Evolutionary conservation across 2,888 invertebrate genomes (phyloP).

Genomic region (Rhynchonema sp.): DNA sequence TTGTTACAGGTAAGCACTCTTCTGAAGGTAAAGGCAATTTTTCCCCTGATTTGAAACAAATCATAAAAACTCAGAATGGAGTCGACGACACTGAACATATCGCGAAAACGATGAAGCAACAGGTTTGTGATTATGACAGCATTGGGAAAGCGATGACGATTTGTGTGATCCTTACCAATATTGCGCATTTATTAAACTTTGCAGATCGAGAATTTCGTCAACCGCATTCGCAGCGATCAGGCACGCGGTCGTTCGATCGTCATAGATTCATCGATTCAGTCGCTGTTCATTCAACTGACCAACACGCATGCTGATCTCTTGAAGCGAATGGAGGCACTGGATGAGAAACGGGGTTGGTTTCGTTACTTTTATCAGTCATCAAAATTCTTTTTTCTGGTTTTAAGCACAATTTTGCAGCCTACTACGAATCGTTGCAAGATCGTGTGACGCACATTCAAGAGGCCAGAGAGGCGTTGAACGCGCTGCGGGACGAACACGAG

Average conservation of each 20-base stretch:
- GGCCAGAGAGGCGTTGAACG: conserved; percentile 87
- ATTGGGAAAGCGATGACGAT: no score
- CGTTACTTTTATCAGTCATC: no score
- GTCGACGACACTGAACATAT: not conserved
- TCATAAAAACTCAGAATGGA: no score
- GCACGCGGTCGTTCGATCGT: conserved; percentile 76
- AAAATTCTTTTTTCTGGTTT: not conserved
- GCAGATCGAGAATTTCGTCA: conserved; percentile 76
- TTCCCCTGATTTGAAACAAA: no score
- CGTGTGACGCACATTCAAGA: conserved; percentile 70
- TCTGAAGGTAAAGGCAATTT: no score
- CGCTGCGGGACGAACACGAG: conserved; percentile 51
- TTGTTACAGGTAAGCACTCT: no score
- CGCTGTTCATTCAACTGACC: conserved; percentile 83
- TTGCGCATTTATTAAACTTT: no score
- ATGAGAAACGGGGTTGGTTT: conserved; percentile 37
- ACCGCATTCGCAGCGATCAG: conserved; percentile 92
- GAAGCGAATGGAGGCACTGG: conserved; percentile 54
- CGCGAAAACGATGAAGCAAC: not conserved
- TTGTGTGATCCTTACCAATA: no score
- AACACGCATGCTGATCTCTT: conserved; percentile 82
- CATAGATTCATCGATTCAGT: conserved; percentile 89
- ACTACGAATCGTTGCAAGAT: conserved; percentile 44
- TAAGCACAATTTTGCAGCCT: no score
- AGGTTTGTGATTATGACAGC: no score